These are phyloP conservation scores for Galago senegalensis DNA, from an alignment of 2,797 vertebrate genomes.

Conservation along the genomic window DNA sequence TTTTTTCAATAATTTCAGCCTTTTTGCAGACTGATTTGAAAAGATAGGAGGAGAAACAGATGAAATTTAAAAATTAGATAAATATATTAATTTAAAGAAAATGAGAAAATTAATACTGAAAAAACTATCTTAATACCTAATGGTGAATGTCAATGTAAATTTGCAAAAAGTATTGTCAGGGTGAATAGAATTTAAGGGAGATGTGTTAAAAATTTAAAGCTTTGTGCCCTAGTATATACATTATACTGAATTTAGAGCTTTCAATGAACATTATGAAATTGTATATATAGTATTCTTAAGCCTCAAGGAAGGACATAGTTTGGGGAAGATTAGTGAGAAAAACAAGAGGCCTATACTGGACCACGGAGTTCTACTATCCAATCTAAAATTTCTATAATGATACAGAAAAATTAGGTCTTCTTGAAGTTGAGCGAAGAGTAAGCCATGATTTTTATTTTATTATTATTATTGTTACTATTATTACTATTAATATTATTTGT, in stretches of 20 bases:
- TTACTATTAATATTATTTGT: too few species aligned
- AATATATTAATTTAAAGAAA: slow-evolving; percentile 5
- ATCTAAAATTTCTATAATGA: neutral
- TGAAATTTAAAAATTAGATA: slow-evolving; percentile 3
- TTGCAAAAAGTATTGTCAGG: neutral
- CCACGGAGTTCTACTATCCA: neutral
- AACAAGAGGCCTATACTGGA: neutral
- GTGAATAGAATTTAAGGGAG: neutral
- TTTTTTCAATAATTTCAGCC: neutral
- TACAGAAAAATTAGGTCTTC: neutral
- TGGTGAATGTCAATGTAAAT: slow-evolving; percentile 29
- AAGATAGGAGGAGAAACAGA: neutral
- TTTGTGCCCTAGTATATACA: neutral
- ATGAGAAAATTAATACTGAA: neutral
- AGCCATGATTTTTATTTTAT: neutral
- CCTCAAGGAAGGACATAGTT: neutral
- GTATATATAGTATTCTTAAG: neutral
- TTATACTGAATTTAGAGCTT: neutral
- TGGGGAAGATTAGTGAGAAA: neutral
- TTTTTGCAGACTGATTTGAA: neutral
- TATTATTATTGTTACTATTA: too few species aligned
- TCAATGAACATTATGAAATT: neutral
- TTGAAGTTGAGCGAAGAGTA: neutral
- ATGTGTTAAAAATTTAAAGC: neutral
- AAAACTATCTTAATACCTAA: neutral